These are phyloP conservation scores for Drosophila nigricruria DNA, from an alignment of 2,888 invertebrate genomes.

Conservation along the genomic window DNA sequence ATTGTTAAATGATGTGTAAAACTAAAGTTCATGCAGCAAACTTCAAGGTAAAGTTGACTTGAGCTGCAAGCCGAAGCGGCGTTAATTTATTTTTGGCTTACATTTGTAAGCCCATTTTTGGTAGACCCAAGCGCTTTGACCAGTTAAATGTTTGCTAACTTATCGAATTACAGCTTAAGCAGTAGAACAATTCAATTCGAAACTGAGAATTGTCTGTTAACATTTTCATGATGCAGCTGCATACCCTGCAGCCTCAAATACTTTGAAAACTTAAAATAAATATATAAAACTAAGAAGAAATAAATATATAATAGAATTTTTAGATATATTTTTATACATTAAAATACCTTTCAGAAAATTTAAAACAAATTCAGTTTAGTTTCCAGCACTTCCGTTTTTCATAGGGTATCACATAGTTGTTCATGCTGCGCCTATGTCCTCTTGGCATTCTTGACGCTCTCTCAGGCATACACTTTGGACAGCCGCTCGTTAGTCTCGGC, in stretches of 20 bases:
- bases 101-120: not conserved
- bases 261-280: accelerated
- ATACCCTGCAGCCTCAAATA: not conserved
- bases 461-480: constrained; percentile 41
- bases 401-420: constrained; percentile 28
- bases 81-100: not conserved
- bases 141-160: constrained; percentile 6
- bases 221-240: not conserved
- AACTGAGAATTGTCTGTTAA: not conserved
- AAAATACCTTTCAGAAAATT: not conserved
- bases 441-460: constrained; percentile 10
- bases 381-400: not conserved
- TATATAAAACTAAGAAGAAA: not conserved
- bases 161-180: not conserved
- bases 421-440: not conserved
- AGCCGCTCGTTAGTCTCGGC: constrained; percentile 52
- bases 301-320: not conserved
- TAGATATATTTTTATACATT: not conserved
- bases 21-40: not conserved
- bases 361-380: not conserved
- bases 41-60: not conserved
- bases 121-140: not conserved
- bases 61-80: not conserved
- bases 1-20: not conserved
- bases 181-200: constrained; percentile 6